These are phyloP conservation scores for Heterochromis multidens DNA, from an alignment of 2,113 vertebrate species.

Conservation along the genomic window DNA sequence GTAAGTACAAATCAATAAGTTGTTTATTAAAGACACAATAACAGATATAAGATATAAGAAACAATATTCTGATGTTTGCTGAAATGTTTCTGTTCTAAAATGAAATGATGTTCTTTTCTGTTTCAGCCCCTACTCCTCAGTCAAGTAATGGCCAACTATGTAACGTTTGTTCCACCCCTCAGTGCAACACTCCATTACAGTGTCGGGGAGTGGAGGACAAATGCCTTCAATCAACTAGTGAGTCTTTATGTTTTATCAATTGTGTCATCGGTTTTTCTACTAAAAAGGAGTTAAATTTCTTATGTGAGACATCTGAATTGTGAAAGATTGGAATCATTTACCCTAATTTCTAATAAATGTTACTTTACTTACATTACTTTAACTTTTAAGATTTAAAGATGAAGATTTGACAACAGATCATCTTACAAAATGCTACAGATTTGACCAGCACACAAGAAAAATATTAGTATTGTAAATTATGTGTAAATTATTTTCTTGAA, in stretches of 20 bases:
- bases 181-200: neutral
- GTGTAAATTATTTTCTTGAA: too few relatives aligned
- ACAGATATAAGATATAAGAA: too few relatives aligned
- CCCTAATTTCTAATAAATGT: neutral
- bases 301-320: neutral
- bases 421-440: too few relatives aligned
- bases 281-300: neutral
- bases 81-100: neutral
- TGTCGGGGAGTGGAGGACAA: neutral
- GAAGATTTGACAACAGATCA: too few relatives aligned
- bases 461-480: too few relatives aligned
- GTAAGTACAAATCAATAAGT: too few relatives aligned
- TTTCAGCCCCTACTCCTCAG: neutral
- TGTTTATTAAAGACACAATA: too few relatives aligned
- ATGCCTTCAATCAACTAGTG: fast-evolving
- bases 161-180: fast-evolving
- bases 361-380: too few relatives aligned
- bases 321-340: fast-evolving
- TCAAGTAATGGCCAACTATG: fast-evolving
- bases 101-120: fast-evolving
- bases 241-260: neutral
- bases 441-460: too few relatives aligned
- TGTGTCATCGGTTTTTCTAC: neutral
- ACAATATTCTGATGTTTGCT: fast-evolving
- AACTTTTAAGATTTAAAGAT: too few relatives aligned